These are phyloP conservation scores for Dasyurus viverrinus DNA, from an alignment of 2,113 vertebrate genomes.

Conservation along the genomic window DNA sequence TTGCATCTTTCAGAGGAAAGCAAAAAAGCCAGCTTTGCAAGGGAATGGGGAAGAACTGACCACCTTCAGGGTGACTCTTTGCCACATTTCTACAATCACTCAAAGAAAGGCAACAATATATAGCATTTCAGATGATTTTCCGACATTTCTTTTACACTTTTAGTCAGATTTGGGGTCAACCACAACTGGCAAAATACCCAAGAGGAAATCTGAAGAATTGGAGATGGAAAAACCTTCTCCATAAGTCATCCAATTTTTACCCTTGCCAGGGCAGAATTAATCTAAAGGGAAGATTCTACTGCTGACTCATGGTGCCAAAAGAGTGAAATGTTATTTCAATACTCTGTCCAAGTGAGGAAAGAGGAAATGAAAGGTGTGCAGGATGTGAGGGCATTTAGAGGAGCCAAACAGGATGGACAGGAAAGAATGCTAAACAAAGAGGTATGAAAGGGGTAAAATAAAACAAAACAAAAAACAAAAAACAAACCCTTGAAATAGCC, in stretches of 20 bases:
- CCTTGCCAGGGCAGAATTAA: conserved; percentile 26
- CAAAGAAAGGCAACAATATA: neutral
- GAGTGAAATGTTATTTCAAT: conserved; percentile 16
- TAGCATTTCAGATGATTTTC: neutral
- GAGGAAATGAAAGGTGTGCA: neutral
- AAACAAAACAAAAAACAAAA: neutral
- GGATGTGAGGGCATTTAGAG: neutral
- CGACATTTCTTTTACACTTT: neutral
- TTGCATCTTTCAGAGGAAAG: neutral
- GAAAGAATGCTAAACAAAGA: neutral
- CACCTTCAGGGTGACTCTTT: neutral
- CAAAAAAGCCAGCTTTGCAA: neutral
- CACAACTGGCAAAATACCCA: conserved; percentile 1
- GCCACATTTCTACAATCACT: neutral
- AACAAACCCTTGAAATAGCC: neutral
- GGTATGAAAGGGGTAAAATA: neutral
- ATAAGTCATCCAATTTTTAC: neutral
- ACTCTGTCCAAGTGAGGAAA: conserved; percentile 20
- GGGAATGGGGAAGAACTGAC: neutral
- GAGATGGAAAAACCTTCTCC: conserved; percentile 51
- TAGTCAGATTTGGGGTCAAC: conserved; percentile 5
- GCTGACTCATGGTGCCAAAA: conserved; percentile 19
- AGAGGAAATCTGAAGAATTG: neutral
- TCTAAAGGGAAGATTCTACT: neutral
- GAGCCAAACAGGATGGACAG: conserved; percentile 4